These are phyloP conservation scores for Eupeodes luniger DNA, from an alignment of 2,888 invertebrate species.

Conservation along the genomic window DNA sequence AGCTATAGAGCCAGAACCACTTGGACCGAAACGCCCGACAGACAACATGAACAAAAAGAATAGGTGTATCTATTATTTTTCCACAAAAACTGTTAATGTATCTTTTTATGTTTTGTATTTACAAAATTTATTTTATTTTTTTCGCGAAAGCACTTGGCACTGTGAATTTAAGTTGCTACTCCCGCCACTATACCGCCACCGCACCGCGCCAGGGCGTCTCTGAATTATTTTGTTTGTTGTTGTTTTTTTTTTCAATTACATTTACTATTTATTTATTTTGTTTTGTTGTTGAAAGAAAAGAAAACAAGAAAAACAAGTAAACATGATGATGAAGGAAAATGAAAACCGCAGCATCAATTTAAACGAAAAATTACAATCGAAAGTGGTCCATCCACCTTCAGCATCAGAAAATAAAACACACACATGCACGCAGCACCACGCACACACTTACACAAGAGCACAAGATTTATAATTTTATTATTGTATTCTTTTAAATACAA, in stretches of 20 bases:
- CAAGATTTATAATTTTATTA: neutral
- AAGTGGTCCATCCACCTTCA: slow-evolving; percentile 76
- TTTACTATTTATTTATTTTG: slow-evolving; percentile 24
- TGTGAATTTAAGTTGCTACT: slow-evolving; percentile 14
- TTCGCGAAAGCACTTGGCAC: slow-evolving; percentile 56
- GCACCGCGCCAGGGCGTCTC: neutral
- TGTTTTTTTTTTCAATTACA: slow-evolving; percentile 11
- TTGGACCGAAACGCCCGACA: slow-evolving; percentile 67
- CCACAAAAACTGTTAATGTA: slow-evolving; percentile 38
- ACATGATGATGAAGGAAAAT: slow-evolving; percentile 39
- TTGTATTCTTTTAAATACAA: slow-evolving; percentile 7
- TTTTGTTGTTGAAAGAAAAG: slow-evolving; percentile 24
- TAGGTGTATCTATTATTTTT: neutral
- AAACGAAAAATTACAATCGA: slow-evolving; percentile 70
- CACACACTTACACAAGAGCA: neutral
- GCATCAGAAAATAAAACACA: neutral
- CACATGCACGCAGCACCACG: neutral
- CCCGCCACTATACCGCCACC: no score
- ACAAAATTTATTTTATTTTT: slow-evolving; percentile 31
- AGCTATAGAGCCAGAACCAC: slow-evolving; percentile 23
- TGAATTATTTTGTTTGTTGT: neutral
- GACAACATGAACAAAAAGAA: slow-evolving; percentile 34
- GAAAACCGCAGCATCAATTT: slow-evolving; percentile 54
- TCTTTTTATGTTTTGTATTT: slow-evolving; percentile 38
- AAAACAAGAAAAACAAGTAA: slow-evolving; percentile 68